Evolutionary conservation across 2,797 vertebrate genomes (phyloP), one percentile per base, ranked within the genome.

Genomic region (Xenopus petersii): DNA sequence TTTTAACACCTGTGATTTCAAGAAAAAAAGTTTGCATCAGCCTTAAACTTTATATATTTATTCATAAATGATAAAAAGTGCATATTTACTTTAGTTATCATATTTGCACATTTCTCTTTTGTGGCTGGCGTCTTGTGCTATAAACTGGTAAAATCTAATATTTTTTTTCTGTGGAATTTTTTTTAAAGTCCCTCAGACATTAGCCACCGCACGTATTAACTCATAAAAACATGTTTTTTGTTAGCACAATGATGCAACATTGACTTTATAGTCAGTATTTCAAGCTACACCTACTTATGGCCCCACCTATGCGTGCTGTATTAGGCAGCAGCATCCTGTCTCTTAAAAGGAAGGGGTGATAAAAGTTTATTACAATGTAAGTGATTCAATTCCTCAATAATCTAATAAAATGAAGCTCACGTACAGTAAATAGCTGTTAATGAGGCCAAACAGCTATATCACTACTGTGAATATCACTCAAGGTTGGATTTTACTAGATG

Each of bases 191-290:
- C 30, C 12, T 79, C 26, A 69, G 26, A 79, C 77, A 79, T 74
- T 74, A 79, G 67, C 71, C 47, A 61, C 67, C 55, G 77, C 77
- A 79, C 71, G 71, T 79, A 74, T 79, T 79, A 79, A 79, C 75
- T 74, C 76, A 79, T 74, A 79, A 78, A 73, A 66, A 26, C 17
- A 64, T 62, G 67, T 73, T 73, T 76, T 21, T 65, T 78, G 76
- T 79, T 74, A 66, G 66, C 66, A 73, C 60, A 79, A 74, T 74
- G 71, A 79, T 70, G 67, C 71, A 79, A 74, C 47, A 30, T 70
- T 70, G 67, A 74, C 54, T 79, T 79, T 79, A 79, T 79, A 74
- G 77, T 48, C 66, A 75, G 67, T 68, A 55, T 73, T 64, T 64
- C 49, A 64, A 60, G 33, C 47, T 30, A 70, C 61, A 46, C 77